phyloP scores from a whole-genome alignment of 2,113 vertebrate genomes.

The Halichoeres trimaculatus region DNA sequence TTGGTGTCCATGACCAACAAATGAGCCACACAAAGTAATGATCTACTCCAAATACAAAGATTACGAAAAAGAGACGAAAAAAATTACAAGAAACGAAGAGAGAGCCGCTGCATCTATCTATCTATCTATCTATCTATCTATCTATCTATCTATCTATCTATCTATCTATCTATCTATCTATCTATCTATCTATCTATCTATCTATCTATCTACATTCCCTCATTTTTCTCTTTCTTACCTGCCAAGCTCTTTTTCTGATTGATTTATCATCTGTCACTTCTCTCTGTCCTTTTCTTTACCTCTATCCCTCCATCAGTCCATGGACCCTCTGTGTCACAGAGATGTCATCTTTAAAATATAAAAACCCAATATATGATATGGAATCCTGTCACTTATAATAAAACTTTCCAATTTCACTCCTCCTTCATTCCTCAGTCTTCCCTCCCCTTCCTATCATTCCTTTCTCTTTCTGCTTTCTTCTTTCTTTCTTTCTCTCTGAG shows the following conservation, averaged over 20 bases:
- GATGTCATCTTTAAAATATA: not conserved
- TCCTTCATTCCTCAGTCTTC: conserved; percentile 1
- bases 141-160: not conserved
- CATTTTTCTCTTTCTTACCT: too few relatives aligned
- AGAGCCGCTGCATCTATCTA: too few relatives aligned
- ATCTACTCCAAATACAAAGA: too few relatives aligned
- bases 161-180: not conserved
- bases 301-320: not conserved
- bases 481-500: not conserved
- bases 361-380: not conserved
- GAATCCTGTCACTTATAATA: not conserved
- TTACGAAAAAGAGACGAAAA: too few relatives aligned
- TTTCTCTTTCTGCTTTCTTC: not conserved
- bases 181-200: not conserved
- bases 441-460: not conserved
- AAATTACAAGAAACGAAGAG: too few relatives aligned
- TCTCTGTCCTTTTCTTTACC: not conserved
- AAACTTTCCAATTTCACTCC: not conserved
- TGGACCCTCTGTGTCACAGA: not conserved
- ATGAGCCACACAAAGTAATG: too few relatives aligned
- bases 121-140: not conserved
- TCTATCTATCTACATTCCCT: too few relatives aligned
- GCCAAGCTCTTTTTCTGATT: too few relatives aligned
- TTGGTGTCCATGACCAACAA: too few relatives aligned
- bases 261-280: too few relatives aligned